Evolutionary conservation across 2,888 invertebrate species (phyloP).

Genomic region (Aproaerema taeniolella): DNA sequence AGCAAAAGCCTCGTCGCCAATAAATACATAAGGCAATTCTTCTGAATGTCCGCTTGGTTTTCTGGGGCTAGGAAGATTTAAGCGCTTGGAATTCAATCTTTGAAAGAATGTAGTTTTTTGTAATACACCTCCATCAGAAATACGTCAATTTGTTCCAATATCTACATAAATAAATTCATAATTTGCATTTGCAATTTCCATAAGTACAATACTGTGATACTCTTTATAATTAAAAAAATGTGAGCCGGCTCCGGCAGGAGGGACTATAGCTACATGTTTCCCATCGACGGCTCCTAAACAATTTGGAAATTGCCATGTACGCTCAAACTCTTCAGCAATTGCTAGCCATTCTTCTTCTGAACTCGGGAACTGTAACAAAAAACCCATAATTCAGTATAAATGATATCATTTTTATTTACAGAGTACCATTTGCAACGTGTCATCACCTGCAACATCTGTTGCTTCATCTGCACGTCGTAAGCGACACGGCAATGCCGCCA

Average conservation of each 20-base stretch:
- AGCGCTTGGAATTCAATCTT: background rate
- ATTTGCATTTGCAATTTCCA: slow-evolving; percentile 16
- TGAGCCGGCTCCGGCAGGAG: slow-evolving; percentile 16
- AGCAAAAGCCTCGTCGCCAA: slow-evolving; percentile 4
- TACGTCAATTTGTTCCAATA: slow-evolving; percentile 16
- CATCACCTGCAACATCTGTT: too few relatives aligned
- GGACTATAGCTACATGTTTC: slow-evolving; percentile 19
- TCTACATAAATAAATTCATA: slow-evolving; percentile 19
- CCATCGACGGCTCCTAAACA: slow-evolving; percentile 21
- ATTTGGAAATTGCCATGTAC: slow-evolving; percentile 19
- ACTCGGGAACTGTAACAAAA: too few relatives aligned
- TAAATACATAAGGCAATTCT: background rate
- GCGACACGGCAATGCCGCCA: too few relatives aligned
- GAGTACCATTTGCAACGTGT: too few relatives aligned
- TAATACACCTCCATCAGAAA: slow-evolving; percentile 17
- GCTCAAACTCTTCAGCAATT: slow-evolving; percentile 19
- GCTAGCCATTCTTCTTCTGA: slow-evolving; percentile 18
- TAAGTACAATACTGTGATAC: slow-evolving; percentile 18
- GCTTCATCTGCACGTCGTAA: too few relatives aligned
- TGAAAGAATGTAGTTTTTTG: slow-evolving; percentile 10
- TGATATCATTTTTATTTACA: too few relatives aligned
- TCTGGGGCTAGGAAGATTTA: background rate
- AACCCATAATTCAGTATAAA: too few relatives aligned
- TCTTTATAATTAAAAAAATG: slow-evolving; percentile 22
- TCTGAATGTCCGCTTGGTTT: too few relatives aligned